Base-by-base conservation (phyloP, 2,888 invertebrate genomes). In the Drosophila eohydei region DNA sequence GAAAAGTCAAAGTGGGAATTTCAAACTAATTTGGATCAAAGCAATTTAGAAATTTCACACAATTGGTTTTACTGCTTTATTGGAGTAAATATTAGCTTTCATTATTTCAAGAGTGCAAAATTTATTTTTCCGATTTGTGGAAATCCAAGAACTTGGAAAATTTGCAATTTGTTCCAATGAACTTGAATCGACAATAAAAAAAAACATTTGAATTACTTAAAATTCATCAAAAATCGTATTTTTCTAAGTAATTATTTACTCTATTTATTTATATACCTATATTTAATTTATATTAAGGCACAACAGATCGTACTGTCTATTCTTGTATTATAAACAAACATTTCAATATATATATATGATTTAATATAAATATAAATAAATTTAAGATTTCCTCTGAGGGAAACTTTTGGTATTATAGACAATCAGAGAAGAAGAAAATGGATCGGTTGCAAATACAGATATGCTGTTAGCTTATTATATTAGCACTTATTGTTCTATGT, bases 1-100 rank as follows among this genome's bases (percentile, higher is more conserved):
- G 14, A 16, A 26, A 9, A 16, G 14, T 11, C n/a, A 46, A 43
- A 30, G 3, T n/a, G 26, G 36, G 38, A 50, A 36, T 44, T 68
- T 74, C 48, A 11, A n/a, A n/a, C 26, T n/a, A 56, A 57, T 58
- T 62, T 5, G 4, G 21, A 46, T 38, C 41, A 55, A 41, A 50
- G 57, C 3, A 21, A n/a, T 8, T n/a, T 26, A 0, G 30, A 50
- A 21, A 3, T n/a, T 43, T 41, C 5, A 9, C 5, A 48, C 12
- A 9, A 14, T 26, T 11, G 46, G 26, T 30, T 50, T 28, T 30
- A 16, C 12, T 2, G 6, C 0, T 12, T 12, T 34, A 34, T 50
- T 64, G 32, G 16, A 50, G 30, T 50, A 50, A 50, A 50, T 32
- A 50, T 50, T 50, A 32, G 14, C n/a, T 30, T 48, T 30, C 9